Base-by-base conservation (phyloP, 1,140 invertebrate species). In the Papilio xuthus region DNA sequence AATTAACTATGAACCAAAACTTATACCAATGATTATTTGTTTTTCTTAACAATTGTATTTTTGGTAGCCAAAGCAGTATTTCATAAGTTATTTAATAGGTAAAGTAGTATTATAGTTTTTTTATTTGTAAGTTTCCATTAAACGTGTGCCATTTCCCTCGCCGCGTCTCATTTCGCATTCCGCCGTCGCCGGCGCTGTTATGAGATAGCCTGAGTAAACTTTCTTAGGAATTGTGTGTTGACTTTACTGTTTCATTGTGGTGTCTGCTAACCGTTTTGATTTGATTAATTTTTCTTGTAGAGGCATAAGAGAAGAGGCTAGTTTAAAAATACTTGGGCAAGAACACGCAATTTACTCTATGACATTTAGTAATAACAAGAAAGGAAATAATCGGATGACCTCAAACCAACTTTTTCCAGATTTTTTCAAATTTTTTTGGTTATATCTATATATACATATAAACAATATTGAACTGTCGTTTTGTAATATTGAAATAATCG, bases 121-220 rank as follows among this genome's bases (percentile, higher is more conserved):
- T 15, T 2, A 28, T 28, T 28, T 15, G 13, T 10, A 67, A 67
- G 9, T 67, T 67, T 28, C 10, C 60, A 67, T 28, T 12, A 28
- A 7, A 28, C 60, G 60, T 67, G 23, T 26, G 26, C 60, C 12
- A 67, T 67, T 67, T 67, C 60, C 60, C 60, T 28, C 26, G 26
- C 23, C 13, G 26, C 13, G 23, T 28, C n/a, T 73, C 71, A 73
- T 73, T 44, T 47, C 71, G 71, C 71, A 73, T 73, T 79, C 75
- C 32, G 7, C 13, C 37, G 32, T 23, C 44, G 28, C 42, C 67
- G 78, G 71, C 67, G 53, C 78, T 73, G 60, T 73, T 69, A 42
- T 56, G 41, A 37, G 56, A 78, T 63, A 76, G 78, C 76, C 76
- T 73, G 32, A 78, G 69, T 77, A 86, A 84, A 83, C 81, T 81